phyloP scores from a whole-genome alignment of 1,140 invertebrate genomes.

The Drosophila ananassae region DNA sequence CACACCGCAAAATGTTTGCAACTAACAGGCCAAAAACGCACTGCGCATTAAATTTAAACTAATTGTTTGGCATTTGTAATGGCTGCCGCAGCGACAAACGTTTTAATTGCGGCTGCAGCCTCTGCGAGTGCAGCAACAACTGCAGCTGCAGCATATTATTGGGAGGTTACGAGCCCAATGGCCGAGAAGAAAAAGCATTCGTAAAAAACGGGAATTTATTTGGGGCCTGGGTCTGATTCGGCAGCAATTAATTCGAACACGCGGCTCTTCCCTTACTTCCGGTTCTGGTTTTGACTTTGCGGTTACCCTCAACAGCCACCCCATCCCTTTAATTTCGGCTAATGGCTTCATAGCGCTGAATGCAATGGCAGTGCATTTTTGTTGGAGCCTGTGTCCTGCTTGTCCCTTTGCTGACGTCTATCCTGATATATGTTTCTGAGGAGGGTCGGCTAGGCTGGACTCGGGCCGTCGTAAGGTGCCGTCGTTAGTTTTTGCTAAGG shows the following conservation, averaged over 20 bases:
- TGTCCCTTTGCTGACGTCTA: conserved; percentile 51
- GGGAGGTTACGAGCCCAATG: conserved; percentile 54
- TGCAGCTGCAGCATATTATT: conserved; percentile 68
- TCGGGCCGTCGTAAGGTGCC: conserved; percentile 38
- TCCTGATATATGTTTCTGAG: conserved; percentile 62
- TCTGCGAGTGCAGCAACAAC: conserved; percentile 30
- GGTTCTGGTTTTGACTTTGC: conserved; percentile 61
- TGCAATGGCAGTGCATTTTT: conserved; percentile 28
- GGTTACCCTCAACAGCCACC: conserved; percentile 51
- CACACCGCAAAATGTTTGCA: conserved; percentile 57
- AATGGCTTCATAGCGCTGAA: conserved; percentile 20
- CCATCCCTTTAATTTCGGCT: not conserved
- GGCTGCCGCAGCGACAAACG: conserved; percentile 61
- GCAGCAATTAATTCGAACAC: conserved; percentile 81
- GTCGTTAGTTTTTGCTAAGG: conserved; percentile 53
- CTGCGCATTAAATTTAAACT: conserved; percentile 75
- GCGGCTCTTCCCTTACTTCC: conserved; percentile 47
- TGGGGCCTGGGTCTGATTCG: conserved; percentile 62
- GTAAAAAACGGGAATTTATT: conserved; percentile 54
- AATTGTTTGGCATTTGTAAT: conserved; percentile 76
- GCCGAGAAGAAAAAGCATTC: conserved; percentile 12
- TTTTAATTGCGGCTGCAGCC: conserved; percentile 65
- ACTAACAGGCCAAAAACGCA: conserved; percentile 52
- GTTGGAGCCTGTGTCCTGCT: conserved; percentile 8
- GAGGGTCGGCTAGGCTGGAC: conserved; percentile 26